Conservation (phyloP, 2,888 invertebrate species). For the Petrolisthes manimaculis region DNA sequence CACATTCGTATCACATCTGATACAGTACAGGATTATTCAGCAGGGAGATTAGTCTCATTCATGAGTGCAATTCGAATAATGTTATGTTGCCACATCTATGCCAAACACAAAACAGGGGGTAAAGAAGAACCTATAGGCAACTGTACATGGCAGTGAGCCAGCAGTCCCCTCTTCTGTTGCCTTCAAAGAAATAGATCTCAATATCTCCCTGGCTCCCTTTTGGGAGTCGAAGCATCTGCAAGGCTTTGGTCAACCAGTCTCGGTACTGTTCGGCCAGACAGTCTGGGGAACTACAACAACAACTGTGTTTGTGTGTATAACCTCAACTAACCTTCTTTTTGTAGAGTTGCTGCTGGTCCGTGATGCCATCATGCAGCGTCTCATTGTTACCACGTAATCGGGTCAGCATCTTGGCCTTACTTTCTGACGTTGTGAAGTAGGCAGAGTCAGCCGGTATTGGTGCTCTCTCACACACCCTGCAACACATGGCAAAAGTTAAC, state of each 20-base stretch:
- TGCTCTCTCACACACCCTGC: conserved; percentile 45
- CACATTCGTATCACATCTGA: no score
- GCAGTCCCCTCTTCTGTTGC: background rate
- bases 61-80: background rate
- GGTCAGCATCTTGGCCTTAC: conserved; percentile 77
- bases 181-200: no score
- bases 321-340: conserved; percentile 68
- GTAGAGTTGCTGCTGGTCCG: conserved; percentile 68
- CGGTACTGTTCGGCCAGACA: no score
- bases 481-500: background rate
- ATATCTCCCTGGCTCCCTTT: no score
- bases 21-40: background rate
- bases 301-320: background rate
- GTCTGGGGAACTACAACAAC: background rate
- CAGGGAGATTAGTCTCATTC: background rate
- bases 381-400: conserved; percentile 74
- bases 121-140: background rate
- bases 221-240: no score
- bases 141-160: background rate
- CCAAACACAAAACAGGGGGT: no score
- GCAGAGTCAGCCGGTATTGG: conserved; percentile 75
- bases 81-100: background rate
- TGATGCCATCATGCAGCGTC: conserved; percentile 58
- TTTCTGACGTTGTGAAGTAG: conserved; percentile 78
- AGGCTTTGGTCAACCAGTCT: no score